Evolutionary conservation across 1,140 invertebrate species (phyloP).

Genomic region (Subanguina moxae): DNA sequence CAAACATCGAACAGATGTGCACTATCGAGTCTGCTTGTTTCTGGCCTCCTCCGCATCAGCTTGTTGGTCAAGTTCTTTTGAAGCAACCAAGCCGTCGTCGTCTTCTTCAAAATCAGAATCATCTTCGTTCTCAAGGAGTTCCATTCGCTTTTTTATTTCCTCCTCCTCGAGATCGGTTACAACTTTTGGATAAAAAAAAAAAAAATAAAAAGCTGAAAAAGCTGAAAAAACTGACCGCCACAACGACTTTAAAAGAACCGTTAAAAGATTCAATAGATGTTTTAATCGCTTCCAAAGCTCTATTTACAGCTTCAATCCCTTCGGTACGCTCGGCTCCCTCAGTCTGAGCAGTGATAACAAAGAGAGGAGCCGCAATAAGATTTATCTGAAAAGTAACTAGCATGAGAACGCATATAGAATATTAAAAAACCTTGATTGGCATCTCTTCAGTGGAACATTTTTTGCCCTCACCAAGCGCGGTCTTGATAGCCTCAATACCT

Average conservation of each 20-base stretch:
- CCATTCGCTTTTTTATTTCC: constrained; percentile 85
- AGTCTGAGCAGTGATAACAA: constrained; percentile 96
- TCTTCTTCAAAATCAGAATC: constrained; percentile 67
- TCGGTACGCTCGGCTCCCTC: constrained; percentile 73
- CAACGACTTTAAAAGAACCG: constrained; percentile 88
- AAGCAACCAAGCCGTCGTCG: constrained; percentile 63
- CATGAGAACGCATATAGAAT: background rate
- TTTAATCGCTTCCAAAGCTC: constrained; percentile 82
- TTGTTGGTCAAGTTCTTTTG: constrained; percentile 52
- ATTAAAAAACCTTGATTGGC: constrained; percentile 73
- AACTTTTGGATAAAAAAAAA: constrained; percentile 77
- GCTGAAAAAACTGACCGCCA: constrained; percentile 72
- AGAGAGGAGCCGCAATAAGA: constrained; percentile 93
- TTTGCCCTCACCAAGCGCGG: constrained; percentile 84
- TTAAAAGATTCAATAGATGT: constrained; percentile 74
- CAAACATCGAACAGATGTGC: too few relatives aligned
- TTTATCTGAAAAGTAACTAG: constrained; percentile 70
- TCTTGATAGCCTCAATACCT: constrained; percentile 89
- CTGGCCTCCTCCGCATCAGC: constrained; percentile 46
- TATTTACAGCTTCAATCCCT: constrained; percentile 66
- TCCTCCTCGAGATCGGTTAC: constrained; percentile 95
- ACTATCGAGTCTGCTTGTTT: background rate
- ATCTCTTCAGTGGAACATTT: constrained; percentile 83
- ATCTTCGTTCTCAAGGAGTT: constrained; percentile 67
- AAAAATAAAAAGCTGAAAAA: constrained; percentile 9